A percentile compares a stretch with the other conserved stretches of the same genome.
phyloP scores from a whole-genome alignment of 1,140 invertebrate genomes.

The Nomia melanderi region DNA sequence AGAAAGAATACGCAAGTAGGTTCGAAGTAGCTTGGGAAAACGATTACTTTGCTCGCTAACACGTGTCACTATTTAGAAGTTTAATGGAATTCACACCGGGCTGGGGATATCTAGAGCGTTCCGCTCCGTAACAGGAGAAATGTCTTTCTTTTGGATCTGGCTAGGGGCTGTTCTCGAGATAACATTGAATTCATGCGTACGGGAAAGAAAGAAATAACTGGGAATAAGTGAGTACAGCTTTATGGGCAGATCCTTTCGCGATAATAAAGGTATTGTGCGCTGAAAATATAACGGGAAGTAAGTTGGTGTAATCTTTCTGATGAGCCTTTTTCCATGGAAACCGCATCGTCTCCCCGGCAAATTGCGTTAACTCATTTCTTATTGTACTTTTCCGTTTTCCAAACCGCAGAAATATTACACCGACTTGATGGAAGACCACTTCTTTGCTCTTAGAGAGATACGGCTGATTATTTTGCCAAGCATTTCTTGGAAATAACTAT shows the following conservation, averaged over 20 bases:
- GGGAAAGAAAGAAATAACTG: background rate
- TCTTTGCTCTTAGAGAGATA: too few species aligned
- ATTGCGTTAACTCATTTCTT: conserved; percentile 16
- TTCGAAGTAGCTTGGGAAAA: background rate
- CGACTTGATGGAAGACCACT: background rate
- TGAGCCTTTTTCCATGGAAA: background rate
- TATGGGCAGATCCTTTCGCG: background rate
- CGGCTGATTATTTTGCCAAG: too few species aligned
- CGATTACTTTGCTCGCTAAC: too few species aligned
- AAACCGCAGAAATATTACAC: background rate
- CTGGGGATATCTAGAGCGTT: background rate
- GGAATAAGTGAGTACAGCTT: conserved; percentile 18
- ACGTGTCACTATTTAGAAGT: background rate
- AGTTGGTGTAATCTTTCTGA: conserved; percentile 6
- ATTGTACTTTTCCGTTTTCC: background rate
- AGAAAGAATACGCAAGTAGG: conserved; percentile 28
- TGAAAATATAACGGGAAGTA: background rate
- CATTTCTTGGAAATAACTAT: too few species aligned
- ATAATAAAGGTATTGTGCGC: background rate
- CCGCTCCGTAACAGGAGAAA: background rate
- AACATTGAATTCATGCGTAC: background rate
- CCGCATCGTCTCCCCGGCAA: background rate
- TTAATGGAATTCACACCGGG: background rate
- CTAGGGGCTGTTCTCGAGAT: background rate
- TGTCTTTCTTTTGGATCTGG: background rate